Conservation (phyloP, 2,888 invertebrate species). For the Ormyrus labotus region DNA sequence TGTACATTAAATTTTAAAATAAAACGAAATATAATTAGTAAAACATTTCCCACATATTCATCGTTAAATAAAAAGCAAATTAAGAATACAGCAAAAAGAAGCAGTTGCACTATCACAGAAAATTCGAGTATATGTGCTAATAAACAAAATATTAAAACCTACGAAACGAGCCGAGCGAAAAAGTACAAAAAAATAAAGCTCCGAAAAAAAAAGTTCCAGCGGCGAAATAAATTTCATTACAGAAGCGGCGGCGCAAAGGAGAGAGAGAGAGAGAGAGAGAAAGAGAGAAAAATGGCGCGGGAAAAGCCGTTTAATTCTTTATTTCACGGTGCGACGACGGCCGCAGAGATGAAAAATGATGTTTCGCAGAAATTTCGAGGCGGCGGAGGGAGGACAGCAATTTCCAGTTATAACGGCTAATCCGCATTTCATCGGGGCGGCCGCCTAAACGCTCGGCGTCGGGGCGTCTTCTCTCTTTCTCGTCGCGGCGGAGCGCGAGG, state of each 20-base stretch:
- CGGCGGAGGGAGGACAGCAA: constrained; percentile 65
- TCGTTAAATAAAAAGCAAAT: background rate
- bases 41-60: too few relatives aligned
- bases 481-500: background rate
- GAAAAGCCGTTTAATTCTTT: constrained; percentile 56
- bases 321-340: constrained; percentile 35
- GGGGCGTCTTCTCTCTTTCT: constrained; percentile 66
- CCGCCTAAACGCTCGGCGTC: constrained; percentile 63
- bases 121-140: constrained; percentile 6
- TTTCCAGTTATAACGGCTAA: constrained; percentile 75
- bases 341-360: constrained; percentile 54
- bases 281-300: constrained; percentile 51
- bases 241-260: background rate
- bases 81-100: background rate
- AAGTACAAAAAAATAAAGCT: background rate
- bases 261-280: background rate
- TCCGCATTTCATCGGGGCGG: constrained; percentile 73
- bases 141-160: constrained; percentile 45
- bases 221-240: constrained; percentile 50
- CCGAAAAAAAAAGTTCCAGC: background rate
- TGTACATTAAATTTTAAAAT: too few relatives aligned
- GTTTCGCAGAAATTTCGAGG: constrained; percentile 57
- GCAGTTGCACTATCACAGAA: background rate
- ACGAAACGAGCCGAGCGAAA: background rate
- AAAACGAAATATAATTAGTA: too few relatives aligned